Conservation (phyloP, 2,888 invertebrate genomes). For the Phoronis australis region DNA sequence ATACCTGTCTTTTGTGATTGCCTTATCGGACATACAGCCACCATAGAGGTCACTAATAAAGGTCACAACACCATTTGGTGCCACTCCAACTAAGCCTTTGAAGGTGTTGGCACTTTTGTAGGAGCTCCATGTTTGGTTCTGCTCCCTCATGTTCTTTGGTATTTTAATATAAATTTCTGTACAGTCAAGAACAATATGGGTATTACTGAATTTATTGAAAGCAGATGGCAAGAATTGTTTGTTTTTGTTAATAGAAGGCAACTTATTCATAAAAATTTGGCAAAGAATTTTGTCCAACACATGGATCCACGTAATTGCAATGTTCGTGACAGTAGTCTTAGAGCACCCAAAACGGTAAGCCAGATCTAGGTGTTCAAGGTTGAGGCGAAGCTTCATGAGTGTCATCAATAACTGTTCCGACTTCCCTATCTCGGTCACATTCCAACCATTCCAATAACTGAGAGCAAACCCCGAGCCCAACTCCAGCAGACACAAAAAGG, state of each 20-base stretch:
- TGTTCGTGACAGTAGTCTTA: slow-evolving; percentile 6
- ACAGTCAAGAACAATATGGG: slow-evolving; percentile 12
- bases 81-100: neutral
- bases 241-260: no score
- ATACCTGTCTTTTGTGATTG: slow-evolving; percentile 10
- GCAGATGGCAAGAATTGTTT: no score
- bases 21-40: slow-evolving; percentile 9
- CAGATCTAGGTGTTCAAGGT: slow-evolving; percentile 8
- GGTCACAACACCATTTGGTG: neutral
- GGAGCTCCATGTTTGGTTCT: slow-evolving; percentile 12
- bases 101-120: slow-evolving; percentile 8
- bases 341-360: slow-evolving; percentile 7
- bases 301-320: slow-evolving; percentile 6
- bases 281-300: slow-evolving; percentile 5
- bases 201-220: slow-evolving; percentile 7
- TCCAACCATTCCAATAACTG: no score
- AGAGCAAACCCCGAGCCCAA: no score
- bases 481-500: no score
- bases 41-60: slow-evolving; percentile 6
- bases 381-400: slow-evolving; percentile 10
- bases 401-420: slow-evolving; percentile 3
- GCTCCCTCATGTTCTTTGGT: slow-evolving; percentile 11
- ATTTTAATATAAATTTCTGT: slow-evolving; percentile 12
- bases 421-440: no score
- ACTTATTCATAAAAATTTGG: no score